phyloP scores from a whole-genome alignment of 1,140 invertebrate species.

The Venturia canescens region DNA sequence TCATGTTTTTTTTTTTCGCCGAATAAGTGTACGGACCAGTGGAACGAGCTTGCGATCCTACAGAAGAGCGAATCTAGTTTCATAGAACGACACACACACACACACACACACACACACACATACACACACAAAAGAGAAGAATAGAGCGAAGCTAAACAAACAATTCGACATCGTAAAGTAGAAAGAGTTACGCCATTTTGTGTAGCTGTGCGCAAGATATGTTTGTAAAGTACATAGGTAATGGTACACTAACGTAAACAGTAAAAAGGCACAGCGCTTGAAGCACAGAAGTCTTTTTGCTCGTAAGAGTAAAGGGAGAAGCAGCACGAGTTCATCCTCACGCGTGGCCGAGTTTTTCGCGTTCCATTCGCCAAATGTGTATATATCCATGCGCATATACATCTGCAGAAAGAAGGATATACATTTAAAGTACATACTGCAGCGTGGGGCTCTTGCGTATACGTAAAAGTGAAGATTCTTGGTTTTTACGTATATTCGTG shows the following conservation, averaged over 20 bases:
- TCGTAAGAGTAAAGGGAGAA: neutral
- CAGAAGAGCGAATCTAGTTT: neutral
- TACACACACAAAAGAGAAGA: neutral
- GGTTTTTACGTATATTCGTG: too few species aligned
- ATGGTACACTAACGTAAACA: neutral
- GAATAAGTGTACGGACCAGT: too few species aligned
- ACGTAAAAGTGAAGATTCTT: too few species aligned
- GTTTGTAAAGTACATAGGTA: neutral
- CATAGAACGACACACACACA: too few species aligned
- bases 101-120: too few species aligned
- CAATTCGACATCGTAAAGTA: neutral
- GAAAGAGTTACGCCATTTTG: neutral
- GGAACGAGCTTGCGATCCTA: too few species aligned
- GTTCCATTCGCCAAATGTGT: neutral
- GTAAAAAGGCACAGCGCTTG: constrained; percentile 11
- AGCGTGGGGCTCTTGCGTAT: too few species aligned
- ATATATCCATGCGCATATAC: too few species aligned
- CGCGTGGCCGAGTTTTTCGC: constrained; percentile 45
- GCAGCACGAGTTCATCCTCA: constrained; percentile 43
- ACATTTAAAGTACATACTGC: too few species aligned
- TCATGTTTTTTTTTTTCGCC: too few species aligned
- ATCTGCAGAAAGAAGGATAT: too few species aligned
- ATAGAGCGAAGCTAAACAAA: neutral
- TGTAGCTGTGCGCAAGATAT: neutral
- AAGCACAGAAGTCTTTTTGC: constrained; percentile 6